phyloP scores from a whole-genome alignment of 2,113 vertebrate genomes.

The Carollia perspicillata region DNA sequence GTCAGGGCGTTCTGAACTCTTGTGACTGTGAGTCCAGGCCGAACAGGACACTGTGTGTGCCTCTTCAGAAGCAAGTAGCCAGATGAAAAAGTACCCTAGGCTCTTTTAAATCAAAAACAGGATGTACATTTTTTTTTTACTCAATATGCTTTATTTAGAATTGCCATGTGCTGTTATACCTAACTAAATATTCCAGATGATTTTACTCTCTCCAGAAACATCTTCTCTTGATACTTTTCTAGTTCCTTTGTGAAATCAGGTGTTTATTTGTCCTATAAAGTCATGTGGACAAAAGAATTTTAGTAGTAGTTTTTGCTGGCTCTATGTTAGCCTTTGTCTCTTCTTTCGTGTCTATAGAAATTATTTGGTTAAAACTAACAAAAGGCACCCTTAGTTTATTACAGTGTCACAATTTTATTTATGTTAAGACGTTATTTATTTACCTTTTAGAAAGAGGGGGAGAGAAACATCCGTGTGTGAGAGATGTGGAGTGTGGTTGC shows the following conservation, averaged over 20 bases:
- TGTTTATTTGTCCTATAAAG: neutral
- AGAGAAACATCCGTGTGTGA: too few relatives aligned
- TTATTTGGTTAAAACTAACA: neutral
- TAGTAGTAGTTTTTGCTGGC: neutral
- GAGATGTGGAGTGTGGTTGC: too few relatives aligned
- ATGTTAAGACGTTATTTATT: too few relatives aligned
- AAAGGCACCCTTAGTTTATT: neutral
- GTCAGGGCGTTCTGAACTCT: neutral
- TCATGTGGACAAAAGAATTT: neutral
- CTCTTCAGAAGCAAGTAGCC: neutral
- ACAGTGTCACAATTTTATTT: neutral
- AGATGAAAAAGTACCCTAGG: neutral
- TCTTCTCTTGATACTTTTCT: conserved; percentile 35
- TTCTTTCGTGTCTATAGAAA: neutral
- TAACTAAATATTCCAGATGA: conserved; percentile 19
- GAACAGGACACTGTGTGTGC: neutral
- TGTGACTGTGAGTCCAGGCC: neutral
- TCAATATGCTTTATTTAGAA: conserved; percentile 47
- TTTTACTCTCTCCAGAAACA: conserved; percentile 22
- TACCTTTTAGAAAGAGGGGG: too few relatives aligned
- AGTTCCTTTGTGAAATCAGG: neutral
- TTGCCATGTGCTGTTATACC: conserved; percentile 7
- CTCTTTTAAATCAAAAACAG: conserved; percentile 53
- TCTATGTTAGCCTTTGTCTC: neutral
- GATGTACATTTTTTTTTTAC: neutral